Evolutionary conservation across 2,113 vertebrate species (phyloP), one percentile per base, ranked within the genome.

Genomic region (Chaetodon trifascialis): DNA sequence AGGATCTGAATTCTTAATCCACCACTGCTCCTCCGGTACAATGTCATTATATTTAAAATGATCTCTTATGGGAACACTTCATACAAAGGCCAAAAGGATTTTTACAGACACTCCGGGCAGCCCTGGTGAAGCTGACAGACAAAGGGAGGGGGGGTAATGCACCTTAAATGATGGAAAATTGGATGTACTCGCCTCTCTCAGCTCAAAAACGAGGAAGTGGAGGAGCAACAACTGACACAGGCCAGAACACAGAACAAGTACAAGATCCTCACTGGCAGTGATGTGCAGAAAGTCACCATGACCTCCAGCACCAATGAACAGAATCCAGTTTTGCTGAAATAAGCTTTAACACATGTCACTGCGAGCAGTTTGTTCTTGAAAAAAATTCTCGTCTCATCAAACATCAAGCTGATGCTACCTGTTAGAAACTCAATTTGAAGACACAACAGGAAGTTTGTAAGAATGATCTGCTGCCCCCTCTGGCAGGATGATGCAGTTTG

Each of bases 151-250:
- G 55, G 56, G 44, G 16, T n/a, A 42, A 65, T 44, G 56, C 58
- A 51, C 52, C 44, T 70, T 23, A 78, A 83, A 55, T 55, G 11
- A 82, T 63, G 58, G 81, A 86, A 82, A 79, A 64, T 23, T 84
- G 81, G 60, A 83, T 1, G 4, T 0, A 2, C 1, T 56, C 11
- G 11, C 5, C 47, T 74, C 17, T 76, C 47, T 74, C 7, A 15
- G 52, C 6, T 54, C 71, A 76, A 64, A 82, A 44, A 84, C 23
- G 55, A 90, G 72, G 78, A 82, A 71, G 56, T 52, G 42, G 10
- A 71, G 54, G 10, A 64, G 71, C 25, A 73, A 66, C 44, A 63
- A 44, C 14, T 62, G 55, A 66, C 23, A 44, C 11, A 73, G 14
- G 44, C 58, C 11, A 64, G 8, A 67, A 84, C 25, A 74, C 1